These are phyloP conservation scores for Kryptolebias ocellatus DNA, from an alignment of 2,797 vertebrate genomes.

Conservation along the genomic window DNA sequence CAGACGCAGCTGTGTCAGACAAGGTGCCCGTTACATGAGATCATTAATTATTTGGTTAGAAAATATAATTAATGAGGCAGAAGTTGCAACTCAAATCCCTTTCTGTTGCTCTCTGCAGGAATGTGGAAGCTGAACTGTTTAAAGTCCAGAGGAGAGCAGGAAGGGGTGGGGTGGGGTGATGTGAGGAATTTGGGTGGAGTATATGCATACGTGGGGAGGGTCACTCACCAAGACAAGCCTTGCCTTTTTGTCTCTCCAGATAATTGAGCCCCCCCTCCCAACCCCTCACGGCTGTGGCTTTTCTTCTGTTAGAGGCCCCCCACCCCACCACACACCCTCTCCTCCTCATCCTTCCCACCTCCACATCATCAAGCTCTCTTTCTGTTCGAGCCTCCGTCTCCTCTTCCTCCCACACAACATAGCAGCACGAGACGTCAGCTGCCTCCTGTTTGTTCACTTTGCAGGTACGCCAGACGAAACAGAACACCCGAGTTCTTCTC, in stretches of 20 bases:
- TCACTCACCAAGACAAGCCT: slow-evolving; percentile 48
- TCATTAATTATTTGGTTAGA: slow-evolving; percentile 1
- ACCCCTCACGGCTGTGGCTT: slow-evolving; percentile 8
- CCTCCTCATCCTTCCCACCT: slow-evolving; percentile 6
- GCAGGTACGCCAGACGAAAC: slow-evolving; percentile 5
- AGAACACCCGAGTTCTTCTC: slow-evolving; percentile 13
- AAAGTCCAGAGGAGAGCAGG: slow-evolving; percentile 48
- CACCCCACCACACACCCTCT: slow-evolving; percentile 19
- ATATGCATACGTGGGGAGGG: slow-evolving; percentile 27
- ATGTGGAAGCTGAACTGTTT: slow-evolving; percentile 57
- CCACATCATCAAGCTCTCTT: neutral
- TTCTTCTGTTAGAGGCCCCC: slow-evolving; percentile 45
- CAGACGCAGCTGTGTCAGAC: neutral
- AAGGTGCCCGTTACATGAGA: neutral
- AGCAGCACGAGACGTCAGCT: neutral
- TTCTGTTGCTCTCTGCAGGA: slow-evolving; percentile 37
- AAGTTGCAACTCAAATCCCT: neutral
- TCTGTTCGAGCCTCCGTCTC: neutral
- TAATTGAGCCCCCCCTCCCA: slow-evolving; percentile 37
- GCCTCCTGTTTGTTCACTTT: slow-evolving; percentile 11
- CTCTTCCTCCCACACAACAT: slow-evolving; percentile 13
- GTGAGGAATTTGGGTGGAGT: slow-evolving; percentile 67
- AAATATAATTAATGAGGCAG: slow-evolving; percentile 9
- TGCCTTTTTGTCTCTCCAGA: slow-evolving; percentile 61
- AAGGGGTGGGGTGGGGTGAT: slow-evolving; percentile 38